A percentile compares a stretch with the other conserved stretches of the same genome.
Evolutionary conservation across 2,113 vertebrate species (phyloP).

Genomic region (Tragelaphus imberbis): DNA sequence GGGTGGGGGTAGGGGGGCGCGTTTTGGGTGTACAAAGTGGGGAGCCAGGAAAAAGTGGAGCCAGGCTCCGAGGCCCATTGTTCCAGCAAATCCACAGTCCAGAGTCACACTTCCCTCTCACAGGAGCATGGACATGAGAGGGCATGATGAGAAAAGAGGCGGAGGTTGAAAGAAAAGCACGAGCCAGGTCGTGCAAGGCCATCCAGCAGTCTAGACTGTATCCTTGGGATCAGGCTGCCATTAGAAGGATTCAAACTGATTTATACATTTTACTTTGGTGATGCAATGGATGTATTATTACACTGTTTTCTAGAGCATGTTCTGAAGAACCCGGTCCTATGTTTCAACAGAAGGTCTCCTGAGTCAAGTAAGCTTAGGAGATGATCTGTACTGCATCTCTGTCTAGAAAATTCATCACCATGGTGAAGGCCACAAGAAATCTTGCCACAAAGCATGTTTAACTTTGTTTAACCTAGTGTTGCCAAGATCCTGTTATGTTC

Average conservation of each 20-base stretch:
- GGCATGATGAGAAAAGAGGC: neutral
- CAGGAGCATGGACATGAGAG: neutral
- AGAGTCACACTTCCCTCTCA: neutral
- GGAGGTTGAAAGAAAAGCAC: neutral
- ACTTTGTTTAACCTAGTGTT: neutral
- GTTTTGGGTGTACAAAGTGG: fast-evolving
- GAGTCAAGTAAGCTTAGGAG: neutral
- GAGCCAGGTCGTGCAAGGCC: neutral
- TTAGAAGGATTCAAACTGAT: neutral
- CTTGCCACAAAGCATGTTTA: neutral
- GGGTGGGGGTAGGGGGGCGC: fast-evolving
- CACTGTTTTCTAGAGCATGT: neutral
- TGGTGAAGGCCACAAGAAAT: neutral
- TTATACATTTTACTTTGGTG: neutral
- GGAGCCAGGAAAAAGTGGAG: neutral
- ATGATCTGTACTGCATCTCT: neutral
- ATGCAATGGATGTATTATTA: neutral
- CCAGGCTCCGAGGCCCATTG: neutral
- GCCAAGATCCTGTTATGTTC: neutral
- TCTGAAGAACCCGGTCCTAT: neutral
- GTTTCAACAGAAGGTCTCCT: neutral
- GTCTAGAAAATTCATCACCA: neutral
- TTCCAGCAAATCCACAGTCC: neutral
- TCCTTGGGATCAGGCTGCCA: neutral
- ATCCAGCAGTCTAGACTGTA: neutral